Base-by-base conservation (phyloP, 2,888 invertebrate genomes). In the Anodontia alba region DNA sequence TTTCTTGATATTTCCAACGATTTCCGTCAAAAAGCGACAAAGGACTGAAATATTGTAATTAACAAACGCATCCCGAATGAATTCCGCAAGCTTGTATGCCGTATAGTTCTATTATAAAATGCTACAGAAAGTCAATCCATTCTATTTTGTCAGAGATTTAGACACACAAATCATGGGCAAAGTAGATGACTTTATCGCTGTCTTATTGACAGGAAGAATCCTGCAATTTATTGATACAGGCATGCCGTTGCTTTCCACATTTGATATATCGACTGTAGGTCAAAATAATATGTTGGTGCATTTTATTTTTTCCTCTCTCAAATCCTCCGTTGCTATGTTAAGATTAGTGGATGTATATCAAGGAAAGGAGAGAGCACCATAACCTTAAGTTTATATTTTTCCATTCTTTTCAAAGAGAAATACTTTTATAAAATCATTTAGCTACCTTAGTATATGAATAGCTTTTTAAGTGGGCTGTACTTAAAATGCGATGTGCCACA, bases 71-170 rank as follows among this genome's bases (percentile, higher is more conserved):
- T 8, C 20, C 5, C 23, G 29, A 57, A 2, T 17, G 17, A 5
- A 57, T 23, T 17, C 26, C 3, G 23, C 29, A 1, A 26, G 57
- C 57, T 20, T 57, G 3, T 57, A 5, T n/a, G n/a, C 26, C 29
- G 57, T 57, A 29, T 57, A 29, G 3, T 57, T 57, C 57, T 29
- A 57, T 57, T 57, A 57, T 23, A 23, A 57, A 57, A 29, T 57
- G 57, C 7, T 26, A 57, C 26, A 57, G 29, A 26, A 17, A 23
- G 15, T 57, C 7, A 29, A 57, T 57, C 26, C 20, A 7, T 57
- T 57, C 57, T 29, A 57, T 26, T 57, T 57, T 57, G 57, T 57
- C 20, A 26, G 57, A 57, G 57, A 57, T 57, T 57, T 57, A 57
- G 57, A 57, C 57, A 57, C 23, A 57, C 29, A 57, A 57, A 57